Evolutionary conservation across 2,888 invertebrate genomes (phyloP).

Genomic region (Atrina japonica): DNA sequence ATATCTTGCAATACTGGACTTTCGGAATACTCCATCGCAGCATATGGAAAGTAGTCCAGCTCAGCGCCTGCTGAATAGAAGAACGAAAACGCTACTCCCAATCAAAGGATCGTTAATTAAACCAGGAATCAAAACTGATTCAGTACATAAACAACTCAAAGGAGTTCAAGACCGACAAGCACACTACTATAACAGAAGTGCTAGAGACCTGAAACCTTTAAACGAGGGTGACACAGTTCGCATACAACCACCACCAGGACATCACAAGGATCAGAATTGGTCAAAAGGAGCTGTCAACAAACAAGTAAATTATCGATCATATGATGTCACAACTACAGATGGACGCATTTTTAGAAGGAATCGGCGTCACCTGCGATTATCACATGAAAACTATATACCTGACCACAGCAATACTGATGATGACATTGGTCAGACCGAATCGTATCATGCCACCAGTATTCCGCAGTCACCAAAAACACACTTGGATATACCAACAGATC

Average conservation of each 20-base stretch:
- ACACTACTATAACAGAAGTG: conserved; percentile 6
- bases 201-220: conserved; percentile 4
- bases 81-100: too few species aligned
- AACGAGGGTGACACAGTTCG: conserved; percentile 5
- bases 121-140: not conserved
- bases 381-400: too few species aligned
- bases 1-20: too few species aligned
- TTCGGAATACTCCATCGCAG: too few species aligned
- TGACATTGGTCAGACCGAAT: too few species aligned
- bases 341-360: conserved; percentile 1
- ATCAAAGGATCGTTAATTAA: conserved; percentile 4
- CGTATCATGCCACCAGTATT: too few species aligned
- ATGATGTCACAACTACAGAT: not conserved
- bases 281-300: not conserved
- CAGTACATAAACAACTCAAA: not conserved
- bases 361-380: too few species aligned
- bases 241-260: too few species aligned
- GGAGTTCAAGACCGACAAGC: not conserved
- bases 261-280: conserved; percentile 6
- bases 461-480: too few species aligned
- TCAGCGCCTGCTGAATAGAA: too few species aligned
- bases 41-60: conserved; percentile 18
- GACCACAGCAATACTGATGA: too few species aligned
- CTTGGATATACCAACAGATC: too few species aligned
- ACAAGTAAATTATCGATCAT: conserved; percentile 3